Conservation (phyloP, 2,113 vertebrate genomes). For the Microtus ochrogaster region DNA sequence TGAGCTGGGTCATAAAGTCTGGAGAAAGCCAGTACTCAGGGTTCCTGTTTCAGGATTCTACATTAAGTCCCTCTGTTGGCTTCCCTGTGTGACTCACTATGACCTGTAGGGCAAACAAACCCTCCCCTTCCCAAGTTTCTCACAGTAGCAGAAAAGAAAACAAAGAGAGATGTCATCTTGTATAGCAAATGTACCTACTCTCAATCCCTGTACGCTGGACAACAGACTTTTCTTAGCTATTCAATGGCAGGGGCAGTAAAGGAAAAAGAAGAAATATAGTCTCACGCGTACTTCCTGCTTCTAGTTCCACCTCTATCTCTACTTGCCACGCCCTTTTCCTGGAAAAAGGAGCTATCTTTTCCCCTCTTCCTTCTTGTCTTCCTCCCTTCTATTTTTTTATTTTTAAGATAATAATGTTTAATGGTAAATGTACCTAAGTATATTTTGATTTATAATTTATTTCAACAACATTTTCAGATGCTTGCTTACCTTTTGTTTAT, state of each 20-base stretch:
- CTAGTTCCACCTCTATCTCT: background rate
- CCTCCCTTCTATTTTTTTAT: background rate
- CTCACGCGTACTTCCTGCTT: no score
- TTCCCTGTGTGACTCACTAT: background rate
- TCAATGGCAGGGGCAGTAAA: background rate
- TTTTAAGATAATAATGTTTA: slow-evolving; percentile 51
- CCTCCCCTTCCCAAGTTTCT: background rate
- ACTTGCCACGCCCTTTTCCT: background rate
- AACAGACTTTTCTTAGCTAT: background rate
- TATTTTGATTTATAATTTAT: slow-evolving; percentile 8
- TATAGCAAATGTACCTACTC: background rate
- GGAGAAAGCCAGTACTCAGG: background rate
- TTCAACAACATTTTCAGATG: slow-evolving; percentile 42
- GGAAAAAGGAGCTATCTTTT: background rate
- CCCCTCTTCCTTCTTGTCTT: no score
- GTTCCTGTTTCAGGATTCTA: background rate
- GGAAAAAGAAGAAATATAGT: background rate
- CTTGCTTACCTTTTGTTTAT: slow-evolving; percentile 12
- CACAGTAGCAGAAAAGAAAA: background rate
- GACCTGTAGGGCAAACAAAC: background rate
- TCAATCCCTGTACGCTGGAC: background rate
- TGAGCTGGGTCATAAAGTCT: background rate
- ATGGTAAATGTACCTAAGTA: slow-evolving; percentile 4
- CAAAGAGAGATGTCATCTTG: background rate
- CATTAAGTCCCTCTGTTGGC: no score